Evolutionary conservation across 2,113 vertebrate genomes (phyloP), one percentile per base, ranked within the genome.

Genomic region (Felis chaus): DNA sequence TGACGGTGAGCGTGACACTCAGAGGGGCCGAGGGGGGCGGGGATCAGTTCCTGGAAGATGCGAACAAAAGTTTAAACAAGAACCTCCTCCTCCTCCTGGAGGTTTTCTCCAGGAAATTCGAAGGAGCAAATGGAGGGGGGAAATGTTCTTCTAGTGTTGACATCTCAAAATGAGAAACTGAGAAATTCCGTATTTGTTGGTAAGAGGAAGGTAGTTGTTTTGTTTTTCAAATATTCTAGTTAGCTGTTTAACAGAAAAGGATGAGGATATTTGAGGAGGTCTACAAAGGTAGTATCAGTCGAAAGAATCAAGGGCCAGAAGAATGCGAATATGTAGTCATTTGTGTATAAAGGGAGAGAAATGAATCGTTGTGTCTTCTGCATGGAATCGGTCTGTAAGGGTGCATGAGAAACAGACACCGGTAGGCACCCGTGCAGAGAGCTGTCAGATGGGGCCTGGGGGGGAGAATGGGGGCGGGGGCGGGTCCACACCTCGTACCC

Each of bases 361-460:
- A 11, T 4, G 2, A 39, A 7, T 68, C n/a, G 50, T 74, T 50
- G 14, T 76, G 69, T 55, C 33, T 39, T 7, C 36, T 5, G 8
- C 13, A 1, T 31, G 45, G 27, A 68, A 13, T 36, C 41, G 36
- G 73, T 57, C 36, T 48, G 14, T 36, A n/a, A 89, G 63, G 36
- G 21, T 14, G 23, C 6, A 0, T 1, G 15, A 57, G 82, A 82
- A 21, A 29, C 48, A 39, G 55, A 33, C 5, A 7, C 9, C 39
- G 5, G 33, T n/a, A 7, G 85, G 25, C 2, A 1, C 25, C 12
- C 45, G 16, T 23, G 69, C 14, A 50, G 55, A 61, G n/a, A 45
- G 8, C 31, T 21, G 4, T 53, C n/a, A 5, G 15, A 1, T 61
- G n/a, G n/a, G 8, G 36, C 65, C 50, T 16, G 3, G 0, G 4